phyloP scores from a whole-genome alignment of 2,888 invertebrate genomes.

The Yponomeuta evonymella region DNA sequence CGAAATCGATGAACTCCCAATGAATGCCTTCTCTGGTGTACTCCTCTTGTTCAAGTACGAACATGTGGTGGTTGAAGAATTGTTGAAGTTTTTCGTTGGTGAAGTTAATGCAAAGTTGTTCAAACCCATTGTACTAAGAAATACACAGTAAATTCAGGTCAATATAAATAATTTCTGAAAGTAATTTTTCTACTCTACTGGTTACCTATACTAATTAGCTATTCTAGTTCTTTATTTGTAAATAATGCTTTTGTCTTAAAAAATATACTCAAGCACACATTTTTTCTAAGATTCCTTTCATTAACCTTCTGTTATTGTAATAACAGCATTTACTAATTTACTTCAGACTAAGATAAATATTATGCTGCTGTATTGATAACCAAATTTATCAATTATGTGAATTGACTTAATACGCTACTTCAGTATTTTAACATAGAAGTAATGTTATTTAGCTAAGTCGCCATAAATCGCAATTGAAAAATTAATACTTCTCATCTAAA shows the following conservation, averaged over 20 bases:
- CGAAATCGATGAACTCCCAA: slow-evolving; percentile 99
- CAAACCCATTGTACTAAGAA: slow-evolving; percentile 96
- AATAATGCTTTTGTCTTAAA: neutral
- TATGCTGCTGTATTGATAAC: too few species aligned
- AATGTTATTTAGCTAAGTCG: too few species aligned
- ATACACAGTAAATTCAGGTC: slow-evolving; percentile 46
- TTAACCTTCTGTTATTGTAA: too few species aligned
- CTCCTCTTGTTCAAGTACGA: slow-evolving; percentile 99
- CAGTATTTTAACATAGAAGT: too few species aligned
- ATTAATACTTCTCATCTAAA: too few species aligned
- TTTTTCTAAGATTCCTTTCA: too few species aligned
- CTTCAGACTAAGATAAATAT: too few species aligned
- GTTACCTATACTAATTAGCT: slow-evolving; percentile 3
- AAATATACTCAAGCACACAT: neutral
- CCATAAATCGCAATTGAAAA: too few species aligned
- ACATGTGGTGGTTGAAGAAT: slow-evolving; percentile 99
- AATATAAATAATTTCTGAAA: slow-evolving; percentile 34
- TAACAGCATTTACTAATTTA: too few species aligned
- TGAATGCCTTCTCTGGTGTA: slow-evolving; percentile 98
- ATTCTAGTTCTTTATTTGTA: neutral
- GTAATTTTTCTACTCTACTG: slow-evolving; percentile 13
- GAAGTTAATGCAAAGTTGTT: slow-evolving; percentile 99
- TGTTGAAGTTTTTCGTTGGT: slow-evolving; percentile 99
- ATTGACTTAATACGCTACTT: too few species aligned
- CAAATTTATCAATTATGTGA: too few species aligned